phyloP scores from a whole-genome alignment of 2,797 vertebrate species.

The Pipistrellus pipistrellus region DNA sequence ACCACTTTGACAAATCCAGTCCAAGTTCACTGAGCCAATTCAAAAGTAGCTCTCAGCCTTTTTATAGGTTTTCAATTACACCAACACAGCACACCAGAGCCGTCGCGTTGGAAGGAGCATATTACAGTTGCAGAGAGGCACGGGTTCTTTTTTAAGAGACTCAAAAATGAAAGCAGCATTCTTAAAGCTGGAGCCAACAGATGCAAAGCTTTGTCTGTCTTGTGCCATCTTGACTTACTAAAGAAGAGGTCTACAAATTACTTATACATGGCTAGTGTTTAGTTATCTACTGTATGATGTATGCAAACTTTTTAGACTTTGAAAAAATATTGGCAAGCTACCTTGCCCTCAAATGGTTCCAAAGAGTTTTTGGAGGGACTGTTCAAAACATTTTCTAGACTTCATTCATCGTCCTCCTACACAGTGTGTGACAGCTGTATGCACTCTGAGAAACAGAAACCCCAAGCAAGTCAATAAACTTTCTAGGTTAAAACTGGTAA shows the following conservation, averaged over 20 bases:
- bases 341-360: conserved; percentile 52
- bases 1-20: conserved; percentile 81
- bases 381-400: conserved; percentile 62
- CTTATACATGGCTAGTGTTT: conserved; percentile 30
- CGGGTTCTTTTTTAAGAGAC: conserved; percentile 7
- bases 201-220: conserved; percentile 39
- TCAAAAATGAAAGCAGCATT: conserved; percentile 41
- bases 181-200: conserved; percentile 27
- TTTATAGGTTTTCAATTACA: conserved; percentile 83
- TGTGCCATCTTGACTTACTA: conserved; percentile 54
- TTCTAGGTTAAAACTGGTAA: conserved; percentile 6
- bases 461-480: neutral
- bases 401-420: conserved; percentile 55
- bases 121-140: conserved; percentile 57
- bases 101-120: conserved; percentile 54
- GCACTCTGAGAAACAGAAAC: neutral
- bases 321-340: conserved; percentile 56
- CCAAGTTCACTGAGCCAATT: conserved; percentile 83
- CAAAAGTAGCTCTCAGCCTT: conserved; percentile 81
- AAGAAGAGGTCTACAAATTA: neutral
- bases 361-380: conserved; percentile 35
- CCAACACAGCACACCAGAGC: conserved; percentile 69
- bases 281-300: conserved; percentile 7
- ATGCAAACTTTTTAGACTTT: conserved; percentile 36
- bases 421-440: neutral